Conservation (phyloP, 2,888 invertebrate genomes). For the Anthoptus insignis region DNA sequence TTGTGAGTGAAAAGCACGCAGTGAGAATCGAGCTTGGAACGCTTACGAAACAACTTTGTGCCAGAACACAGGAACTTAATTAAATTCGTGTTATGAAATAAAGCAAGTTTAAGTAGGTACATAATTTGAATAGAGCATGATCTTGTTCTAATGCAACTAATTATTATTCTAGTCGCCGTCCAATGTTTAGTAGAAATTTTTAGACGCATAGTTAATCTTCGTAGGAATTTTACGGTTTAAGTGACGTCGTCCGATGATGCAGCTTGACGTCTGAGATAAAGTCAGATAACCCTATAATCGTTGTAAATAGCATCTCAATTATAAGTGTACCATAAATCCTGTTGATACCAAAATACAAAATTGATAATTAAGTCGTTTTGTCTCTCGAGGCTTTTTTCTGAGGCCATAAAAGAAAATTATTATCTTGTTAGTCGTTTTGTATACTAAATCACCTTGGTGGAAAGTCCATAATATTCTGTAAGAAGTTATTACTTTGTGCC, state of each 20-base stretch:
- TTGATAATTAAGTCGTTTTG: constrained; percentile 32
- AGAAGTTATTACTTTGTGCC: neutral
- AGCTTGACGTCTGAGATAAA: constrained; percentile 27
- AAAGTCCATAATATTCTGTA: neutral
- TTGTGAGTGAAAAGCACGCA: constrained; percentile 8
- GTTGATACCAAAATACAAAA: constrained; percentile 27
- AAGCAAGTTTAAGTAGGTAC: constrained; percentile 55
- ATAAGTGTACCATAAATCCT: constrained; percentile 29
- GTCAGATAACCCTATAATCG: constrained; percentile 10
- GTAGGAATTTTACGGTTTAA: constrained; percentile 28
- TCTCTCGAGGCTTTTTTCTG: constrained; percentile 38
- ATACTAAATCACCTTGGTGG: neutral
- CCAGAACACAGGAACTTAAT: constrained; percentile 56
- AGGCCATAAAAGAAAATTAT: neutral
- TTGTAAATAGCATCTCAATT: constrained; percentile 23
- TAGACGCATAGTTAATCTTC: constrained; percentile 44
- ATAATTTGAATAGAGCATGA: constrained; percentile 64
- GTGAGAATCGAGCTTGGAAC: constrained; percentile 33
- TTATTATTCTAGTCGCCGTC: constrained; percentile 66
- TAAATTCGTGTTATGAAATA: constrained; percentile 64
- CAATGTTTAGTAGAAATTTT: constrained; percentile 55
- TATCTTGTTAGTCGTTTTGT: neutral
- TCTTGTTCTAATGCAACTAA: constrained; percentile 72
- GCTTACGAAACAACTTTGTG: constrained; percentile 56
- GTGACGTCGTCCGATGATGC: constrained; percentile 2